Conservation (phyloP, 30 jellyfish, hydroid and myxozoan genomes). For the Nemopilema nomurai region DNA sequence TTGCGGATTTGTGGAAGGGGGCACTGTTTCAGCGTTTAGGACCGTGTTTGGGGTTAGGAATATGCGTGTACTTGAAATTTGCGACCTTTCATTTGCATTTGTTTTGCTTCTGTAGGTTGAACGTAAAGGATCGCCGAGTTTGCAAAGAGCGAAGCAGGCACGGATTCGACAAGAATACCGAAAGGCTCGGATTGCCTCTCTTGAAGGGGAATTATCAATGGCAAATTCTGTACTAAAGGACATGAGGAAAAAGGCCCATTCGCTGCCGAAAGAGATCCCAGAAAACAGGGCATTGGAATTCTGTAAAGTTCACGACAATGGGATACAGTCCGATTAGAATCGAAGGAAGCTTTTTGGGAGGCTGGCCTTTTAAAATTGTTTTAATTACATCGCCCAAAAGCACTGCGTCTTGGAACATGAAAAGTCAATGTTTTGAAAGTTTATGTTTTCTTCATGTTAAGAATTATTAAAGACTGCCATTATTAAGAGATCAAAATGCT, state of each 20-base stretch:
- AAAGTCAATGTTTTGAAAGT: no score
- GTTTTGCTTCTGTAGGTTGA: constrained; percentile 1
- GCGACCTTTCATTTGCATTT: no score
- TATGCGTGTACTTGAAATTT: not conserved
- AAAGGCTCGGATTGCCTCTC: constrained; percentile 66
- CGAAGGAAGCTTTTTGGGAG: not conserved
- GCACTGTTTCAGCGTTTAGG: not conserved
- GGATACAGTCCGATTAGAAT: not conserved
- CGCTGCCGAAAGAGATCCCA: constrained; percentile 37
- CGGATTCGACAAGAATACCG: constrained; percentile 69
- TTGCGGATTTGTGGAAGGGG: not conserved
- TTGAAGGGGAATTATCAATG: constrained; percentile 63
- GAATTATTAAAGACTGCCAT: no score
- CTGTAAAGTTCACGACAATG: not conserved
- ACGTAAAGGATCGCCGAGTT: constrained; percentile 33
- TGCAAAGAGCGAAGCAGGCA: constrained; percentile 71
- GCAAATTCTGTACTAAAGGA: constrained; percentile 55
- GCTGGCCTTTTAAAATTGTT: no score
- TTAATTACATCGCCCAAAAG: no score
- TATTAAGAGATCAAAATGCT: no score
- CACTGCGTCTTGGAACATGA: no score
- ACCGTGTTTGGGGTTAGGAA: no score
- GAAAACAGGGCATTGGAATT: constrained; percentile 10
- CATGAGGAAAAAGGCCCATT: constrained; percentile 13
- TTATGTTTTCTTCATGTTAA: no score